Conservation (phyloP, 2,797 vertebrate species). For the Amblyopsis hoosieri region DNA sequence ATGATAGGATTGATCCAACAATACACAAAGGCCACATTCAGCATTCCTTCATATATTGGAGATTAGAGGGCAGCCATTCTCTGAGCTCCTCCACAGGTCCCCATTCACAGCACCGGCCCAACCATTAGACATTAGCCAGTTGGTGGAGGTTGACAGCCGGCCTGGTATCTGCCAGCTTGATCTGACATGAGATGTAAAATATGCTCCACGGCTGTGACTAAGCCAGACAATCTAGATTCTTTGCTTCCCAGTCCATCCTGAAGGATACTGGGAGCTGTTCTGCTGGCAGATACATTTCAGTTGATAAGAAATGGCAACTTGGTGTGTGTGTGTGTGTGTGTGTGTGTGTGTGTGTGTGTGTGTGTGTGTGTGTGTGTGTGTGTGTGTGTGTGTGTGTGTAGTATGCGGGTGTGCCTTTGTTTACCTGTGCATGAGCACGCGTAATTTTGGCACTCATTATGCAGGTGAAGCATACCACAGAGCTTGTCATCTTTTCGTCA, state of each 20-base stretch:
- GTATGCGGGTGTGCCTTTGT: slow-evolving; percentile 1
- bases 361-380: slow-evolving; percentile 31
- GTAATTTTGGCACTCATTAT: slow-evolving; percentile 2
- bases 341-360: too few relatives aligned
- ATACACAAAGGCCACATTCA: background rate
- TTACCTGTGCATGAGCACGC: background rate
- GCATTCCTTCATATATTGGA: background rate
- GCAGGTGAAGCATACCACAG: slow-evolving; percentile 1
- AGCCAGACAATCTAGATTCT: slow-evolving; percentile 52
- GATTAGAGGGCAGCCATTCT: slow-evolving; percentile 22
- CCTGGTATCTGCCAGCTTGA: slow-evolving; percentile 54
- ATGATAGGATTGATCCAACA: background rate
- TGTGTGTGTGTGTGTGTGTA: slow-evolving; percentile 20
- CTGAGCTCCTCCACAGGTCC: slow-evolving; percentile 33
- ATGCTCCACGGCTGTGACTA: slow-evolving; percentile 52
- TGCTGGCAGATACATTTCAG: slow-evolving; percentile 46
- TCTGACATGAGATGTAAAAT: slow-evolving; percentile 67
- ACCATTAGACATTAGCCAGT: slow-evolving; percentile 60
- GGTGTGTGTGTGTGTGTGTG: slow-evolving; percentile 23
- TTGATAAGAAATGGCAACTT: slow-evolving; percentile 36
- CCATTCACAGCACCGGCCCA: slow-evolving; percentile 39
- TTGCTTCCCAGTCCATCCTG: slow-evolving; percentile 28
- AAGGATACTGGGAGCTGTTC: slow-evolving; percentile 45
- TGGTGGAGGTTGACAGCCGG: slow-evolving; percentile 55
- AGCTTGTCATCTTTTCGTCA: slow-evolving; percentile 10